Evolutionary conservation across 2,797 vertebrate species (phyloP).

Genomic region (Labeo calbasu): DNA sequence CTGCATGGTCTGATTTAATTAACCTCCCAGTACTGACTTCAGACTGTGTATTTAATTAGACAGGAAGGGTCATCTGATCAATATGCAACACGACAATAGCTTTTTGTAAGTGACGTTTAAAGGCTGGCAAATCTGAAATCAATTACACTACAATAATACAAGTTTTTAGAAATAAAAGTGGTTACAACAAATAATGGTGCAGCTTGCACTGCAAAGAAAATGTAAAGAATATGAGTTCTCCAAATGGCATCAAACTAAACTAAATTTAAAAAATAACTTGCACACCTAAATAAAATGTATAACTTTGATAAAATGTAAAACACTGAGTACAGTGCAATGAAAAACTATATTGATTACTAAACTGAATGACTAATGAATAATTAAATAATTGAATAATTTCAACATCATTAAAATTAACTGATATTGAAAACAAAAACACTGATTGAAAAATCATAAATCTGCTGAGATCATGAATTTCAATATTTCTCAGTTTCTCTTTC

Average conservation of each 20-base stretch:
- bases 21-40: not conserved
- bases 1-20: not conserved
- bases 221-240: not conserved
- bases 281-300: not conserved
- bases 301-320: not conserved
- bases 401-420: too few relatives aligned
- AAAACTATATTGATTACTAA: not conserved
- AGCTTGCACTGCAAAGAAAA: not conserved
- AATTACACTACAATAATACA: not conserved
- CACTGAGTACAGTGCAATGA: not conserved
- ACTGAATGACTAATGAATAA: too few relatives aligned
- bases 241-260: not conserved
- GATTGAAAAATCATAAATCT: slow-evolving; percentile 54
- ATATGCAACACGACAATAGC: not conserved
- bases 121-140: not conserved
- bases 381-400: too few relatives aligned
- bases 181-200: not conserved
- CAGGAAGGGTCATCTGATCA: not conserved
- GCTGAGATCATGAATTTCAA: slow-evolving; percentile 62
- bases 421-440: not conserved
- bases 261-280: not conserved
- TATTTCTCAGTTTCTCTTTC: slow-evolving; percentile 39
- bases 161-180: not conserved
- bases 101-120: slow-evolving; percentile 8
- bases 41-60: not conserved